phyloP scores from a whole-genome alignment of 2,113 vertebrate genomes.

The Aldabrachelys gigantea region DNA sequence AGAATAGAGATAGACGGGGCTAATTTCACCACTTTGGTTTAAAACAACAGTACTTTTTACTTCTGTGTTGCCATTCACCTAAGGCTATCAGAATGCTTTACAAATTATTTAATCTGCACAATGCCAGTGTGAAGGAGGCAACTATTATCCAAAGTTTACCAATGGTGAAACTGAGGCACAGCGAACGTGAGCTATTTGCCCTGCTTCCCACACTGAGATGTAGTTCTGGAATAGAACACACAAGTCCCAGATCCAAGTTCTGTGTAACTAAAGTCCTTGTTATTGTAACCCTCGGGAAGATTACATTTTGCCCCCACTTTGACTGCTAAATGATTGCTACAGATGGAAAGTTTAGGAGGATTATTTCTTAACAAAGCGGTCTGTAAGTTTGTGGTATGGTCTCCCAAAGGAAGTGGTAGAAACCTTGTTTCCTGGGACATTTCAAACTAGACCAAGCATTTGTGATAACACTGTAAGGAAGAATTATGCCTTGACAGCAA shows the following conservation, averaged over 20 bases:
- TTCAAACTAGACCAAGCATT: conserved; percentile 32
- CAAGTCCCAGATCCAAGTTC: background rate
- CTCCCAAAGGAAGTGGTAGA: conserved; percentile 40
- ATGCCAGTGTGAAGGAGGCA: background rate
- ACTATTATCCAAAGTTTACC: background rate
- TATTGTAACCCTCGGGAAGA: background rate
- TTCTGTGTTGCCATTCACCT: background rate
- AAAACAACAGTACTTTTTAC: background rate
- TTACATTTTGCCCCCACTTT: background rate
- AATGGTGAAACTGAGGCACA: background rate
- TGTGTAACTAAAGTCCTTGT: background rate
- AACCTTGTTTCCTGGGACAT: conserved; percentile 10
- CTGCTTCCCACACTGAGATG: background rate
- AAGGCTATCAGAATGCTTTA: background rate
- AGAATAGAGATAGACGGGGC: background rate
- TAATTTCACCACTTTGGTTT: background rate
- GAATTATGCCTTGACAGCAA: background rate
- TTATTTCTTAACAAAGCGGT: background rate
- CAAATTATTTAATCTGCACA: background rate
- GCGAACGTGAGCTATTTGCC: background rate
- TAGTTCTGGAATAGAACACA: background rate
- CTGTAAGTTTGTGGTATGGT: background rate
- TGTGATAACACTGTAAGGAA: conserved; percentile 10
- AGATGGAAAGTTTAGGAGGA: conserved; percentile 6
- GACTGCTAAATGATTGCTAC: background rate